A percentile compares a stretch with the other conserved stretches of the same genome.
phyloP scores from a whole-genome alignment of 2,888 invertebrate species.

The Malachius bipustulatus region DNA sequence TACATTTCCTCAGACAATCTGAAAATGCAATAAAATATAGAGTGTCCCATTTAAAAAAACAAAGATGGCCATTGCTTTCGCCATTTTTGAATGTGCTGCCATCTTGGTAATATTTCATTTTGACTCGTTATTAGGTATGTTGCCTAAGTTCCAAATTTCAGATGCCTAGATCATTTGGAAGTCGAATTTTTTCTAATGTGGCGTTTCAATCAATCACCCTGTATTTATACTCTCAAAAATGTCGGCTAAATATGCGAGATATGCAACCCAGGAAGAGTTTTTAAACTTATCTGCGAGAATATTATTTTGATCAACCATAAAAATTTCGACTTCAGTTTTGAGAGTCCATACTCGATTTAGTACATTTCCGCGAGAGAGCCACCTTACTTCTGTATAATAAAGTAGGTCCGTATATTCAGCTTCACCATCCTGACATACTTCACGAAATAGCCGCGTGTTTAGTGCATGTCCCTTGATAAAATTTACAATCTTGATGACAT shows the following conservation, averaged over 20 bases:
- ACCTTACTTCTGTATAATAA: slow-evolving; percentile 20
- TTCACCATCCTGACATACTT: slow-evolving; percentile 21
- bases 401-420: slow-evolving; percentile 18
- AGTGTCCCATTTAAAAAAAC: too few relatives aligned
- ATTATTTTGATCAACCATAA: slow-evolving; percentile 18
- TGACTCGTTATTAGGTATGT: too few relatives aligned
- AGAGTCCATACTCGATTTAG: slow-evolving; percentile 16
- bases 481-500: slow-evolving; percentile 19
- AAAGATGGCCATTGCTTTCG: too few relatives aligned
- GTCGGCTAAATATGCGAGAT: slow-evolving; percentile 20
- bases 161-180: too few relatives aligned
- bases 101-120: too few relatives aligned
- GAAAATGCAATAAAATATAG: too few relatives aligned
- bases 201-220: too few relatives aligned
- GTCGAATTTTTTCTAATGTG: too few relatives aligned
- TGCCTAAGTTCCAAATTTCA: too few relatives aligned
- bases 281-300: slow-evolving; percentile 19
- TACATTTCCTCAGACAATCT: too few relatives aligned
- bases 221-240: slow-evolving; percentile 20
- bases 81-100: too few relatives aligned
- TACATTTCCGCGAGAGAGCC: slow-evolving; percentile 19
- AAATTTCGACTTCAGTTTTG: slow-evolving; percentile 19
- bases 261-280: slow-evolving; percentile 19
- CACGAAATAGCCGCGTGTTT: slow-evolving; percentile 21
- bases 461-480: slow-evolving; percentile 19